Evolutionary conservation across 2,797 vertebrate species (phyloP), one percentile per base, ranked within the genome.

Genomic region (Pseudochromis fuscus): DNA sequence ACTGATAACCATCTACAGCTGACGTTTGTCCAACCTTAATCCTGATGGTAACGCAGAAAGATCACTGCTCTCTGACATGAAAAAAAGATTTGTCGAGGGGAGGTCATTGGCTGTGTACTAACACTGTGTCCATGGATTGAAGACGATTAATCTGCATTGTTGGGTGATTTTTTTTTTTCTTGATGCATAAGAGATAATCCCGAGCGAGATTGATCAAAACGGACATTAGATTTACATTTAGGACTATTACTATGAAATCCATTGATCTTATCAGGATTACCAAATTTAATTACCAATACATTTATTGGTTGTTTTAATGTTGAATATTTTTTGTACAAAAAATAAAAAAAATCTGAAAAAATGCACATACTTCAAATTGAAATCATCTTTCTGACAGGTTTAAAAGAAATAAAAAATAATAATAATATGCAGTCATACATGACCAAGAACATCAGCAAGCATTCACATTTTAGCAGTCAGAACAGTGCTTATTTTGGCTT

Each of bases 181-280:
- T 75, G 57, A 23, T 74, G n/a, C 65, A 48, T 28, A 50, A 66
- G 3, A 60, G 65, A 57, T 79, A 72, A 81, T 84, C 65, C 48
- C n/a, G n/a, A n/a, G n/a, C n/a, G n/a, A n/a, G n/a, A n/a, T n/a
- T n/a, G 33, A 11, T 11, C 9, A 35, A 33, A 33, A 33, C 31
- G 7, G 31, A 33, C 31, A 33, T 33, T 11, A 27, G 30, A 30
- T n/a, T n/a, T n/a, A n/a, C n/a, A n/a, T n/a, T n/a, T n/a, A n/a
- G n/a, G n/a, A n/a, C n/a, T n/a, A n/a, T n/a, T n/a, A n/a, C n/a
- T n/a, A n/a, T n/a, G n/a, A n/a, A n/a, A n/a, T n/a, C n/a, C n/a
- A n/a, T n/a, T n/a, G n/a, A n/a, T n/a, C n/a, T n/a, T n/a, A n/a
- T n/a, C n/a, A n/a, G n/a, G n/a, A n/a, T n/a, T n/a, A n/a, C n/a